phyloP scores from a whole-genome alignment of 2,888 invertebrate species.

The Aphelenchoides bicaudatus region DNA sequence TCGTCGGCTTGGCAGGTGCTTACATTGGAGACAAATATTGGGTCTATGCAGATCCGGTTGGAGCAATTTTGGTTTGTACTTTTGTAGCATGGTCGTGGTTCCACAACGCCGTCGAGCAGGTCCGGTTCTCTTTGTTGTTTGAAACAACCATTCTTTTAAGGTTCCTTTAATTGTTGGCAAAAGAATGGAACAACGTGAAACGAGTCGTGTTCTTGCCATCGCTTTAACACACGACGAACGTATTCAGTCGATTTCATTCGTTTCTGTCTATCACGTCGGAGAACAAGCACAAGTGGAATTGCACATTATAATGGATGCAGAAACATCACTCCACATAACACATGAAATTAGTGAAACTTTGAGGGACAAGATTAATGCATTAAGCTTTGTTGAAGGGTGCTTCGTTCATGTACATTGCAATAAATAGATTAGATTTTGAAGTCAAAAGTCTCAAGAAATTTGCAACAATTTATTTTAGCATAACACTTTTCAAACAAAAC shows the following conservation, averaged over 20 bases:
- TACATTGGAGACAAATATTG: slow-evolving; percentile 61
- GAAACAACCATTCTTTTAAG: too few species aligned
- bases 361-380: slow-evolving; percentile 62
- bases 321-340: slow-evolving; percentile 61
- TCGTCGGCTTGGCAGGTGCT: slow-evolving; percentile 63
- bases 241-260: slow-evolving; percentile 62
- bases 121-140: too few species aligned
- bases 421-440: too few species aligned
- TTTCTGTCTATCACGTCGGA: slow-evolving; percentile 65
- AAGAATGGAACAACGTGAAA: slow-evolving; percentile 46
- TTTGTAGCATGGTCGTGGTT: slow-evolving; percentile 58
- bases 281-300: slow-evolving; percentile 60
- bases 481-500: too few species aligned
- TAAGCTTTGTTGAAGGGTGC: slow-evolving; percentile 62
- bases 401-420: slow-evolving; percentile 64
- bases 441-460: too few species aligned
- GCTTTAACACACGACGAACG: slow-evolving; percentile 55
- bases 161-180: slow-evolving; percentile 54
- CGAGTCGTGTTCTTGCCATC: slow-evolving; percentile 53
- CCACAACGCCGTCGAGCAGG: slow-evolving; percentile 48
- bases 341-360: slow-evolving; percentile 63
- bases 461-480: too few species aligned
- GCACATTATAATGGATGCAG: slow-evolving; percentile 62
- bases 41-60: slow-evolving; percentile 63
- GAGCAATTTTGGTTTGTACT: slow-evolving; percentile 62